Evolutionary conservation across 2,888 invertebrate genomes (phyloP), one percentile per base, ranked within the genome.

Genomic region (Drosophila affinis): DNA sequence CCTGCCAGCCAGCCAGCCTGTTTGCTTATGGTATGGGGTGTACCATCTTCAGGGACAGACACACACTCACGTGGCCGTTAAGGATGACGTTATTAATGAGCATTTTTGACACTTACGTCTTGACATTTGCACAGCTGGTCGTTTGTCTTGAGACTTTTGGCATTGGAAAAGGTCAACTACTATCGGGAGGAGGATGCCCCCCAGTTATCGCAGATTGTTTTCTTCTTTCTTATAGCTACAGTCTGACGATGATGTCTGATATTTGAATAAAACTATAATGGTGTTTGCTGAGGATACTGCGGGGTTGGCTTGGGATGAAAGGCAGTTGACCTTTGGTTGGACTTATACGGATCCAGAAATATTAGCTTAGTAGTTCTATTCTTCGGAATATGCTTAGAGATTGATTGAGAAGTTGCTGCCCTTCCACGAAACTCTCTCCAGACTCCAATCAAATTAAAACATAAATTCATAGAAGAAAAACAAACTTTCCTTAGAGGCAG

Each of bases 91-190:
- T 89, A 91, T 90, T 90, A 90, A 90, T 90, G 91, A 91, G 86
- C 84, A 87, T 90, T 90, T 90, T 90, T 90, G 91, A 90, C 91
- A 90, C 89, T 90, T 90, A 89, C 87, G 81, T 84, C 85, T 89
- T 90, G 86, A 82, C 84, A 86, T 88, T 88, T 88, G 81, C 78
- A 83, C 90, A 90, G 91, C 90, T 90, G 90, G 77, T 64, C 78
- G 76, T 78, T 74, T 79, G 77, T 87, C 77, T 75, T 63, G 68
- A 69, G 75, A 76, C 81, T 76, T 71, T 79, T 54, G 87, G 74
- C 63, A 56, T 18, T 47, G 51, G 55, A 54, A 75, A 65, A 87
- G 89, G 87, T 86, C 87, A 89, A 74, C 72, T 78, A 68, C 48
- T 34, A 59, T 54, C 45, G 14, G 52, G 32, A 47, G 21, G 3